Base-by-base conservation (phyloP, 2,888 invertebrate genomes). In the Theristus sp. region DNA sequence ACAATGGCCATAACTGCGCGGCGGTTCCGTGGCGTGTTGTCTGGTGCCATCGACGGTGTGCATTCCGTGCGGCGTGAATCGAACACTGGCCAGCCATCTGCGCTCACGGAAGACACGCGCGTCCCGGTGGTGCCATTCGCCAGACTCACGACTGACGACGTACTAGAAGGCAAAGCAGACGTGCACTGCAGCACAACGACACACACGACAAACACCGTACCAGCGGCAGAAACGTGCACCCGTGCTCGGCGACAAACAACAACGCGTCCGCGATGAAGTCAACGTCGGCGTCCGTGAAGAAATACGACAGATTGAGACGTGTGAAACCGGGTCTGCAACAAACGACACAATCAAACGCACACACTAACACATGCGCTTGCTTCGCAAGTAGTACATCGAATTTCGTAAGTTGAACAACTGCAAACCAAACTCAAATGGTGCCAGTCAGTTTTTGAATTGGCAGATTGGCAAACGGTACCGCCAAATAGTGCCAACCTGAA, bases 71-170 rank as follows among this genome's bases (percentile, higher is more conserved):
- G 38, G 10, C 28, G 80, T 79, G 72, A 85, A 87, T 61, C 84
- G 80, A 57, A 89, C 81, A 13, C 84, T 82, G 62, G 84, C 83
- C 61, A 90, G 77, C 81, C 87, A 89, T 73, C 85, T 86, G 57
- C 86, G 81, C 68, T 89, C 88, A 70, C 84, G 84, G 65, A 85
- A 83, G 3, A 84, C 76, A 74, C 79, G 65, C 73, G 87, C 85
- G 0, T 84, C 82, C 69, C 84, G 84, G 71, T 89, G 89, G 63
- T 84, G 82, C 89, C 89, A 90, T 74, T 89, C 88, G 0, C 87
- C 89, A 0, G 87, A 88, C 72, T 87, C 84, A 3, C 85, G 82
- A 72, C 89, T 87, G n/a, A 88, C 82, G 17, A 84, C 81, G 73
- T 89, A 89, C 74, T 88, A 85, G 0, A 66, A 61, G 2, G n/a